phyloP scores from a whole-genome alignment of 2,888 invertebrate genomes.

The Drosophila leonis region DNA sequence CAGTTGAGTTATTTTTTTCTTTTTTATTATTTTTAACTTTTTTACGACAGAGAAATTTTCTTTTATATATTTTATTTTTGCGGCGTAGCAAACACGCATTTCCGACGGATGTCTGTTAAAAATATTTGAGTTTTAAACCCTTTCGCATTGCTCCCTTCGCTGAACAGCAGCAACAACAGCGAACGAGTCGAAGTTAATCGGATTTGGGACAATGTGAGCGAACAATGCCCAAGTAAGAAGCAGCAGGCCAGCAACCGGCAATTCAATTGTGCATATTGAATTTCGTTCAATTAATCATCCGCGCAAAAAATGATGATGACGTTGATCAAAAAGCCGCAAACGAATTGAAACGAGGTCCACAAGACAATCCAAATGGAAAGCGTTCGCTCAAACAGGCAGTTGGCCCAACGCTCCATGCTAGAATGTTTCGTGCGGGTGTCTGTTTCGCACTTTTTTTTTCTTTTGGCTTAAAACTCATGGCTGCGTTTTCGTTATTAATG shows the following conservation, averaged over 20 bases:
- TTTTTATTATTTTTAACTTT: background rate
- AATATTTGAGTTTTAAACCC: slow-evolving; percentile 50
- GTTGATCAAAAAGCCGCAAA: slow-evolving; percentile 66
- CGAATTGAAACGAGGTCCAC: slow-evolving; percentile 35
- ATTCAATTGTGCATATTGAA: slow-evolving; percentile 75
- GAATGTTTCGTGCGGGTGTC: slow-evolving; percentile 3
- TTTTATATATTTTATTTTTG: slow-evolving; percentile 22
- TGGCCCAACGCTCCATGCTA: background rate
- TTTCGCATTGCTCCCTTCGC: slow-evolving; percentile 37
- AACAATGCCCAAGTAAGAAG: slow-evolving; percentile 46
- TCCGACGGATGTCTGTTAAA: slow-evolving; percentile 46
- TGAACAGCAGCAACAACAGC: slow-evolving; percentile 32
- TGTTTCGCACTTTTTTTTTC: slow-evolving; percentile 10
- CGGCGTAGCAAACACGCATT: slow-evolving; percentile 41
- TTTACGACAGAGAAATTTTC: slow-evolving; percentile 27
- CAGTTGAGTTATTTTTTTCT: slow-evolving; percentile 21
- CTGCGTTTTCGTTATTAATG: slow-evolving; percentile 66
- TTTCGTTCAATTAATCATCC: slow-evolving; percentile 72
- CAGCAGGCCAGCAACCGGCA: slow-evolving; percentile 43
- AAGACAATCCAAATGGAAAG: slow-evolving; percentile 34
- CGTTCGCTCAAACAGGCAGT: background rate
- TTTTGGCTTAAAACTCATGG: slow-evolving; percentile 32
- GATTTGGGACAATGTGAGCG: slow-evolving; percentile 53
- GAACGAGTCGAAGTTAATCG: slow-evolving; percentile 46
- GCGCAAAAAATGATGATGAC: slow-evolving; percentile 60